A percentile compares a stretch with the other conserved stretches of the same genome.
These are phyloP conservation scores for Ianthella basta DNA, from an alignment of 37 sponge, comb jelly and placozoan genomes.

Conservation along the genomic window DNA sequence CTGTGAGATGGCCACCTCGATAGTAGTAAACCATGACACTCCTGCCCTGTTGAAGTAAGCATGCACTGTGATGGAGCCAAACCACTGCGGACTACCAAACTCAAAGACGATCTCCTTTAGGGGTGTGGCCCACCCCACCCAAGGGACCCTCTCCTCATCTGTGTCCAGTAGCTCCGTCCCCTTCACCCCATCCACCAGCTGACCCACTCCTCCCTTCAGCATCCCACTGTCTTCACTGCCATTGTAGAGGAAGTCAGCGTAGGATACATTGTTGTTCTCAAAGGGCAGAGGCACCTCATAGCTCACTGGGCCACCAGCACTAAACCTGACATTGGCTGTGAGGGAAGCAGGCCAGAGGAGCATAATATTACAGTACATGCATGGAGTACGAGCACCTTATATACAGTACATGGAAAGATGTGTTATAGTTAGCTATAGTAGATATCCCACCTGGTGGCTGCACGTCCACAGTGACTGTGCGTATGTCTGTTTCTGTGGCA, in stretches of 20 bases:
- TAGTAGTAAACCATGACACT: background rate
- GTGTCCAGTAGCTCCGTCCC: background rate
- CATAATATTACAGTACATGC: too few relatives aligned
- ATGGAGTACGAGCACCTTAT: too few relatives aligned
- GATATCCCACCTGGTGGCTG: background rate
- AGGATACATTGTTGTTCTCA: background rate
- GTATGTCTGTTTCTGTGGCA: background rate
- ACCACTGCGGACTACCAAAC: background rate
- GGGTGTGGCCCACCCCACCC: slow-evolving; percentile 11
- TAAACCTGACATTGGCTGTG: background rate
- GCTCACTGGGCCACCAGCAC: background rate
- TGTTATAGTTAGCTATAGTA: background rate
- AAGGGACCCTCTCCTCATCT: background rate
- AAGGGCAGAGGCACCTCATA: background rate
- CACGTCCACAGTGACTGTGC: background rate
- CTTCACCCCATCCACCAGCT: slow-evolving; percentile 17
- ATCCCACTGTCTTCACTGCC: slow-evolving; percentile 4
- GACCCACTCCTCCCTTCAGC: slow-evolving; percentile 5
- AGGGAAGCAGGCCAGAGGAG: too few relatives aligned
- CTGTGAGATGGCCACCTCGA: background rate
- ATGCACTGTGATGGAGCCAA: slow-evolving; percentile 3
- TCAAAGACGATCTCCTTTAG: background rate
- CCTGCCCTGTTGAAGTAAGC: background rate
- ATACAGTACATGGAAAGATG: too few relatives aligned
- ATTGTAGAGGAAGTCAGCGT: background rate